Evolutionary conservation across 2,888 invertebrate species (phyloP).

Genomic region (Chaetogeoica ovagalla): DNA sequence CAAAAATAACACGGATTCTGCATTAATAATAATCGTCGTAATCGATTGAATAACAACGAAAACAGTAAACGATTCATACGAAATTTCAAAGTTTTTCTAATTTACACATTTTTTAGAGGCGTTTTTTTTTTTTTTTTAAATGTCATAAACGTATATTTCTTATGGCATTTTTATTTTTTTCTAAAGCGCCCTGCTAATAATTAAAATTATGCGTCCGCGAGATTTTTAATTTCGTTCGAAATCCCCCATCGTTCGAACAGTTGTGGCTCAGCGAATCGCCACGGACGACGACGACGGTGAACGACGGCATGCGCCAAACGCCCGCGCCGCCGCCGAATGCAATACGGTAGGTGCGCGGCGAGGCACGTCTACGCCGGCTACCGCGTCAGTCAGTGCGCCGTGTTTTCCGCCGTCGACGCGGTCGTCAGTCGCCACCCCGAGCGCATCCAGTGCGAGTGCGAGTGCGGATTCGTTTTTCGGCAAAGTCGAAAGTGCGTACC

Average conservation of each 20-base stretch:
- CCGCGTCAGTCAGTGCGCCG: constrained; percentile 23
- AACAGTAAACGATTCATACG: too few relatives aligned
- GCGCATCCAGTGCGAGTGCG: background rate
- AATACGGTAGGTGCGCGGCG: background rate
- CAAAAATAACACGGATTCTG: too few relatives aligned
- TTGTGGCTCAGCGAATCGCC: background rate
- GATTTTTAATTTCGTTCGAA: too few relatives aligned
- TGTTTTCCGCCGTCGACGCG: constrained; percentile 35
- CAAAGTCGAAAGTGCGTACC: too few relatives aligned
- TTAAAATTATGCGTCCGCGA: background rate
- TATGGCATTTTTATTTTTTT: too few relatives aligned
- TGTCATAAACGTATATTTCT: too few relatives aligned
- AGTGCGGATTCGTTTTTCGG: background rate
- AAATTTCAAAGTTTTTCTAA: too few relatives aligned
- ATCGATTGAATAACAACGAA: too few relatives aligned
- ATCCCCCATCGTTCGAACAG: too few relatives aligned
- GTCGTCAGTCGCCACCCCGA: constrained; percentile 21
- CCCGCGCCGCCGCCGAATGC: background rate
- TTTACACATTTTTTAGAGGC: too few relatives aligned
- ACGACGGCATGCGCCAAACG: background rate
- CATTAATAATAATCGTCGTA: too few relatives aligned
- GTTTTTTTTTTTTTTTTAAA: too few relatives aligned
- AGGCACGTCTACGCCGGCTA: constrained; percentile 6
- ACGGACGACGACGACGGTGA: background rate
- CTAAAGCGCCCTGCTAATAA: background rate